These are phyloP conservation scores for Hiodon tergisus DNA, from an alignment of 2,113 vertebrate genomes.

Conservation along the genomic window DNA sequence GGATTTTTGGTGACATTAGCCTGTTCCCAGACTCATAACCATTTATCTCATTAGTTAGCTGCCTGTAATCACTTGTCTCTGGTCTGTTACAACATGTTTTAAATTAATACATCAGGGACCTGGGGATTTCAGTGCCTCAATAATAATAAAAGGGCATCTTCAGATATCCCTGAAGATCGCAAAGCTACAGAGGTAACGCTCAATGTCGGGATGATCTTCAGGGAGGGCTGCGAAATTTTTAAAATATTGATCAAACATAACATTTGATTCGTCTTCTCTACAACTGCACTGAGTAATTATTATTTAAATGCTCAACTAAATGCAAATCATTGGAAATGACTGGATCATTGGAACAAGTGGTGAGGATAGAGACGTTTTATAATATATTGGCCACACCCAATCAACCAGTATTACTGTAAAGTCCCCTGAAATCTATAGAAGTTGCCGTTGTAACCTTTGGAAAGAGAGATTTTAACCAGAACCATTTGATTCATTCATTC, in stretches of 20 bases:
- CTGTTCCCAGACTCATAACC: slow-evolving; percentile 37
- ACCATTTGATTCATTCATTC: too few relatives aligned
- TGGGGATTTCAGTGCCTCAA: slow-evolving; percentile 43
- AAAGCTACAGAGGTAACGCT: slow-evolving; percentile 35
- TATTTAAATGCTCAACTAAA: too few relatives aligned
- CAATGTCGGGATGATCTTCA: slow-evolving; percentile 8
- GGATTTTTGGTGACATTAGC: slow-evolving; percentile 31
- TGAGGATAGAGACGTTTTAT: too few relatives aligned
- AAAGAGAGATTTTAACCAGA: too few relatives aligned
- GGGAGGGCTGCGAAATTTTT: background rate
- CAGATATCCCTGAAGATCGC: slow-evolving; percentile 49
- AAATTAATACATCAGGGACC: slow-evolving; percentile 52
- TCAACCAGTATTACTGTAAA: too few relatives aligned
- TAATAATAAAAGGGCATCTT: slow-evolving; percentile 43
- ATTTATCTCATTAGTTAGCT: slow-evolving; percentile 46
- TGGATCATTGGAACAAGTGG: too few relatives aligned
- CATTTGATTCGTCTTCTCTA: background rate
- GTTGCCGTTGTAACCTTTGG: too few relatives aligned
- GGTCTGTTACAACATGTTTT: slow-evolving; percentile 48
- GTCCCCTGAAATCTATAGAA: too few relatives aligned
- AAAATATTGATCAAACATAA: slow-evolving; percentile 3
- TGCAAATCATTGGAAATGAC: too few relatives aligned
- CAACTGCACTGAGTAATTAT: too few relatives aligned
- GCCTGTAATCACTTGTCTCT: slow-evolving; percentile 51
- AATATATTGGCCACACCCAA: too few relatives aligned